A percentile compares a stretch with the other conserved stretches of the same genome.
phyloP scores from a whole-genome alignment of 2,797 vertebrate species.

The Phrynocephalus guinanensis region DNA sequence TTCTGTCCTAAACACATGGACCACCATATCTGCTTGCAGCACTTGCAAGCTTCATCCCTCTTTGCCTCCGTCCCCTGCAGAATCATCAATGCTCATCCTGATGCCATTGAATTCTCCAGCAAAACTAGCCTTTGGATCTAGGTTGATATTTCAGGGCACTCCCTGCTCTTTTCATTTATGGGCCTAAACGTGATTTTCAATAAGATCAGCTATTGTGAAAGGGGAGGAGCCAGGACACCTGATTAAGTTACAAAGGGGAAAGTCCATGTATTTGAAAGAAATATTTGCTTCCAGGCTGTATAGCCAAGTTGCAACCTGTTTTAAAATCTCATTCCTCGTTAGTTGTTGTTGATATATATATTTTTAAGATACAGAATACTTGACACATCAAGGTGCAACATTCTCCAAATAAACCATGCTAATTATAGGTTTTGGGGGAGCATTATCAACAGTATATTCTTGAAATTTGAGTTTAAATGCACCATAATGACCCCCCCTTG shows the following conservation, averaged over 20 bases:
- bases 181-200: slow-evolving; percentile 65
- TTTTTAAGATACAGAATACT: slow-evolving; percentile 55
- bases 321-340: slow-evolving; percentile 50
- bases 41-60: neutral
- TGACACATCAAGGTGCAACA: slow-evolving; percentile 53
- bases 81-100: neutral
- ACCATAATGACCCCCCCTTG: slow-evolving; percentile 56
- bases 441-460: slow-evolving; percentile 52
- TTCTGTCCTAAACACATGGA: neutral
- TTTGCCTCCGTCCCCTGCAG: neutral
- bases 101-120: neutral
- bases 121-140: neutral
- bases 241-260: slow-evolving; percentile 70
- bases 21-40: neutral
- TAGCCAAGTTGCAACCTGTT: slow-evolving; percentile 73
- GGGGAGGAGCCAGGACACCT: slow-evolving; percentile 58
- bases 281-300: slow-evolving; percentile 70
- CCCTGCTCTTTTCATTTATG: slow-evolving; percentile 58
- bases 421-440: slow-evolving; percentile 66
- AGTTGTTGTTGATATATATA: neutral
- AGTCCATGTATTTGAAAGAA: slow-evolving; percentile 68
- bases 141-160: slow-evolving; percentile 46
- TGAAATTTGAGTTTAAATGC: slow-evolving; percentile 66
- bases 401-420: slow-evolving; percentile 55
- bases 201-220: slow-evolving; percentile 62